Base-by-base conservation (phyloP, 2,797 vertebrate genomes). In the Rhodeus uyekii region DNA sequence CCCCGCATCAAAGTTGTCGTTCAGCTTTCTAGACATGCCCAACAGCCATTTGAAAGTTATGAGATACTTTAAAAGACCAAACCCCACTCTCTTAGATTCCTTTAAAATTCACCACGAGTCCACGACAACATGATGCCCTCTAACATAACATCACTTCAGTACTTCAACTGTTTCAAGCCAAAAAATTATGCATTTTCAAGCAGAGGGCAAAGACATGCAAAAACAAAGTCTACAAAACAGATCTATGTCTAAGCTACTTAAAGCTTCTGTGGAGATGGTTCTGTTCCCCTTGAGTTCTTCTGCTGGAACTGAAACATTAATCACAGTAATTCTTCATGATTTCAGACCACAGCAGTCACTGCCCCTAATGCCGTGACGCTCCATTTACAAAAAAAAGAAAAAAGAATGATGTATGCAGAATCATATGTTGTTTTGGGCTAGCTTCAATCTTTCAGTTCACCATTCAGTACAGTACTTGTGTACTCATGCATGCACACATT, bases 121-220 rank as follows among this genome's bases (percentile, higher is more conserved):
- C 8, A 32, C 34, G 22, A 53, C n/a, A 53, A 53, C 46, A 53
- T 8, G 1, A 50, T 34, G 50, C 22, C 13, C 32, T 46, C 24
- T 3, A 46, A 46, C 42, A 29, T 19, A 46, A 46, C 4, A 32
- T 19, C 42, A 12, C 42, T 46, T 63, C 16, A 63, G 60, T 18
- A 16, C 6, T 61, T 46, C 7, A 69, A 10, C 34, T 19, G n/a
- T 42, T 60, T 48, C 16, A 44, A 8, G 22, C 34, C 48, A 16
- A 77, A 77, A 65, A 5, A 48, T 18, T 24, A 12, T 18, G 29
- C 42, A 63, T 48, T 76, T 76, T 76, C 58, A 76, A 19, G 27
- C 39, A 63, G 24, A 8, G 7, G 4, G 36, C 27, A 48, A 7
- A 50, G 7, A 22, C 9, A 22, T 34, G 12, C 14, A 71, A 77